Evolutionary conservation across 2,797 vertebrate genomes (phyloP).

Genomic region (Dromococcyx pavoninus): DNA sequence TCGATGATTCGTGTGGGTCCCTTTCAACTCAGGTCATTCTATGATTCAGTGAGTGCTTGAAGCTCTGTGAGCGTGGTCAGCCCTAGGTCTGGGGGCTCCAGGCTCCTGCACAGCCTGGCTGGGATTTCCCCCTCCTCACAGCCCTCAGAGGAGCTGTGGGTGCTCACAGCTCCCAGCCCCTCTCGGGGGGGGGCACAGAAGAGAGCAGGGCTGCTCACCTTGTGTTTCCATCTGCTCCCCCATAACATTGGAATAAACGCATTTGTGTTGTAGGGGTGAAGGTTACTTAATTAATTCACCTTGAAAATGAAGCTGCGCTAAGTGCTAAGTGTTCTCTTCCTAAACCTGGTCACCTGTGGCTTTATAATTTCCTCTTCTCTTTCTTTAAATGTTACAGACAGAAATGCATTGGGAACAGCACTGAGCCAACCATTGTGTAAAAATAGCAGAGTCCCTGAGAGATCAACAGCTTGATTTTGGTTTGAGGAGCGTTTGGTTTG

Average conservation of each 20-base stretch:
- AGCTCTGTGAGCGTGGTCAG: not conserved
- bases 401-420: rapidly evolving
- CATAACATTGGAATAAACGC: rapidly evolving
- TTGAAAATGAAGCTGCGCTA: not conserved
- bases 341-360: not conserved
- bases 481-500: rapidly evolving
- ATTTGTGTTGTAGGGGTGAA: not conserved
- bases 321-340: not conserved
- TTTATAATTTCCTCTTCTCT: conserved; percentile 5
- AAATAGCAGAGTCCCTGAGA: not conserved
- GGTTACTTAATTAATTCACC: not conserved
- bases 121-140: no score
- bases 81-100: rapidly evolving
- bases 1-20: no score
- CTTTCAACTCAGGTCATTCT: no score
- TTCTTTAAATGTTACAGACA: not conserved
- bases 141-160: not conserved
- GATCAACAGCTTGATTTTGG: rapidly evolving
- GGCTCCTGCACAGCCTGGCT: rapidly evolving
- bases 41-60: not conserved
- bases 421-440: rapidly evolving
- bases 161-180: rapidly evolving
- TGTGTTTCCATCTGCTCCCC: not conserved
- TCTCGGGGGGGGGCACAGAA: no score
- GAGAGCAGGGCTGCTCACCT: rapidly evolving